Conservation (phyloP, 2,113 vertebrate species). For the Lagenorhynchus albirostris region DNA sequence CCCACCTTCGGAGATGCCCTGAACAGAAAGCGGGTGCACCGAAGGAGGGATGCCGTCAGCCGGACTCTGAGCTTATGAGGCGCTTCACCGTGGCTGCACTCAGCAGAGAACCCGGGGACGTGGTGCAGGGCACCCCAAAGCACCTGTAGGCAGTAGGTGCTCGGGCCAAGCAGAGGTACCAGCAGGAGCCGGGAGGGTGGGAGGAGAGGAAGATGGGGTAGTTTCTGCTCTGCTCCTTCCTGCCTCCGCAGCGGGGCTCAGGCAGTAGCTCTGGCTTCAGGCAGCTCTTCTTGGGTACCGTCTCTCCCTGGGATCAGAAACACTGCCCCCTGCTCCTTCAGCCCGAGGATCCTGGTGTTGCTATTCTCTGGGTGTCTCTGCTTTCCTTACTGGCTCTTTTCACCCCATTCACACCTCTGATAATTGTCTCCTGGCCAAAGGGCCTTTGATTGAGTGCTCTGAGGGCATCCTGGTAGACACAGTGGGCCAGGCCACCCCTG, state of each 20-base stretch:
- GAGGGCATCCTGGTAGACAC: neutral
- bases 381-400: neutral
- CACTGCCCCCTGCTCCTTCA: neutral
- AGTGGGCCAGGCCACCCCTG: no score
- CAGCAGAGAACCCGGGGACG: neutral
- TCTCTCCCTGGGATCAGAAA: neutral
- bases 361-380: neutral
- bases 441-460: neutral
- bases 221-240: neutral
- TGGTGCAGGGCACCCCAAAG: no score
- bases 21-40: neutral
- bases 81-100: neutral
- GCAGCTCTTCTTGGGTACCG: neutral
- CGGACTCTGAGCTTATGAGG: neutral
- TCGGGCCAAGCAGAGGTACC: neutral
- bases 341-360: neutral
- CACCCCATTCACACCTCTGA: neutral
- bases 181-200: no score
- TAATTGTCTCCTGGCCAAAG: neutral
- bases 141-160: fast-evolving
- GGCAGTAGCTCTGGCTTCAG: neutral
- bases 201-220: no score
- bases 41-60: neutral
- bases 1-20: neutral
- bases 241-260: neutral